Percentiles rank a stretch among this genome's conserved stretches.
Conservation (phyloP, 2,113 vertebrate species). For the Alosa alosa region DNA sequence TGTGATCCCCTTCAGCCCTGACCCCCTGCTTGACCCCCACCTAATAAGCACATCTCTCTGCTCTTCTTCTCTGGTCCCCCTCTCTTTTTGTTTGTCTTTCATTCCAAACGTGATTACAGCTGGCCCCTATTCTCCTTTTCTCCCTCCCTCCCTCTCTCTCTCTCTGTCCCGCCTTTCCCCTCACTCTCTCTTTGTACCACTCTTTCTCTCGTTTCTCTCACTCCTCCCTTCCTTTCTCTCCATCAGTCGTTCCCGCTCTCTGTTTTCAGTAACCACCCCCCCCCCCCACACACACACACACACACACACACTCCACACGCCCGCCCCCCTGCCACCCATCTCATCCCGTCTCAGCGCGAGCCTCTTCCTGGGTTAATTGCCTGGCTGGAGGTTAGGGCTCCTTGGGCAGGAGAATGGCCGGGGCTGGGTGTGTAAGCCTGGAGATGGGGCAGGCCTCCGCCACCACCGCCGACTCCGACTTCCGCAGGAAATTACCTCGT, state of each 20-base stretch:
- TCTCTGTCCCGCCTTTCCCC: constrained; percentile 24
- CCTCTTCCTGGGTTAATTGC: constrained; percentile 58
- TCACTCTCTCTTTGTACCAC: not conserved
- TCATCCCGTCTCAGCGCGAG: not conserved
- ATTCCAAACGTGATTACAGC: constrained; percentile 59
- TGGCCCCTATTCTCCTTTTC: constrained; percentile 40
- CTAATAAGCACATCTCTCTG: constrained; percentile 58
- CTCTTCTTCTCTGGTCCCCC: constrained; percentile 45
- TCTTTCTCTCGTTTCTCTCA: constrained; percentile 11
- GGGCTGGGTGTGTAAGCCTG: not conserved
- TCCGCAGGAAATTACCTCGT: constrained; percentile 73
- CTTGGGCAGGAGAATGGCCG: not conserved
- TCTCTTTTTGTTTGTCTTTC: constrained; percentile 58
- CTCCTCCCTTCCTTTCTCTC: constrained; percentile 30
- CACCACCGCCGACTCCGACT: constrained; percentile 39
- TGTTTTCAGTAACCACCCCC: not conserved
- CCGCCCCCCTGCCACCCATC: not conserved
- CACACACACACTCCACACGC: too few relatives aligned
- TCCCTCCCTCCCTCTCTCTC: constrained; percentile 39
- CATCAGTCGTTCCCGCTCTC: constrained; percentile 27
- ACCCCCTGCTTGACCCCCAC: constrained; percentile 49
- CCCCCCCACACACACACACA: too few relatives aligned
- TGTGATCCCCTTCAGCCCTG: constrained; percentile 40
- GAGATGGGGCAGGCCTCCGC: constrained; percentile 11
- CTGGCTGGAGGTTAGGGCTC: constrained; percentile 50